phyloP scores from a whole-genome alignment of 2,113 vertebrate genomes.

The Nasalis larvatus region DNA sequence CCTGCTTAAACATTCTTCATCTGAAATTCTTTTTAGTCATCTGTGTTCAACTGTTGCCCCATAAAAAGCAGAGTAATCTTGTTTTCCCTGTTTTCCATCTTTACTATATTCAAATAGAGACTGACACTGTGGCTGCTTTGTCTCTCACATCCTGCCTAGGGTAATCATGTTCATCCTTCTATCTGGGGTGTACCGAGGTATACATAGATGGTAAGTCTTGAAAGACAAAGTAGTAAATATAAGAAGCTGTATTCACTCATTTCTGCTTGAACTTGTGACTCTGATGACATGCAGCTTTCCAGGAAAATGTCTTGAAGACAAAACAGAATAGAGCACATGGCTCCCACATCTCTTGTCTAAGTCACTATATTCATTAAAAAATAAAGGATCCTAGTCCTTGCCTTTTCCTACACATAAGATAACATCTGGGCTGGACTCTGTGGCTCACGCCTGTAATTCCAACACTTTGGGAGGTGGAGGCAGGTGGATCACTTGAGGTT shows the following conservation, averaged over 20 bases:
- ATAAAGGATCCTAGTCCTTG: background rate
- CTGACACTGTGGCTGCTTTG: background rate
- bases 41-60: background rate
- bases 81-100: background rate
- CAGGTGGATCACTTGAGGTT: no score
- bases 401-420: background rate
- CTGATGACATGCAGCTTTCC: background rate
- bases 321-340: background rate
- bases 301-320: background rate
- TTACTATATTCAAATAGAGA: background rate
- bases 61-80: background rate
- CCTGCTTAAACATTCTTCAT: background rate
- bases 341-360: background rate
- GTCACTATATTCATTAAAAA: background rate
- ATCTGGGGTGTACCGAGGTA: rapidly evolving
- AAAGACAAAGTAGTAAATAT: background rate
- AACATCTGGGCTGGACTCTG: no score
- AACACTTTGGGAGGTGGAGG: no score
- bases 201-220: background rate
- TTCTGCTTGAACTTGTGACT: background rate
- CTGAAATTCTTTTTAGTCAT: background rate
- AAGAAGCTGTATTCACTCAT: background rate
- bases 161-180: background rate
- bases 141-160: background rate
- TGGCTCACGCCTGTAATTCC: no score